phyloP scores from a whole-genome alignment of 2,888 invertebrate species.

The Dolichopus griseipennis region DNA sequence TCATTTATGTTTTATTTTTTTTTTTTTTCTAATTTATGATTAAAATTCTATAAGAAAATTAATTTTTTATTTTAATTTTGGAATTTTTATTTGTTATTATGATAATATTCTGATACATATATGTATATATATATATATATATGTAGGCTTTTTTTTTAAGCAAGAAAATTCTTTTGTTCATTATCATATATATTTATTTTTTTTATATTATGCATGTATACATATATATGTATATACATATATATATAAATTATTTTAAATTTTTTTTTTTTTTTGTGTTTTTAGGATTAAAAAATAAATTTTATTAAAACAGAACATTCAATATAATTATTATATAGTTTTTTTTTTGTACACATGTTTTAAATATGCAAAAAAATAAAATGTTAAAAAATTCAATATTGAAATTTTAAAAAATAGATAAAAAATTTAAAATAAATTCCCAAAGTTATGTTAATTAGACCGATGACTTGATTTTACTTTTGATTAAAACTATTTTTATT shows the following conservation, averaged over 20 bases:
- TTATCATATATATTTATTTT: not conserved
- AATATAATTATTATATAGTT: not conserved
- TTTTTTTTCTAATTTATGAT: too few species aligned
- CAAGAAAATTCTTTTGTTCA: not conserved
- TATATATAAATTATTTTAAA: not conserved
- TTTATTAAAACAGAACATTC: not conserved
- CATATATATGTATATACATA: not conserved
- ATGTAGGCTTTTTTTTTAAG: not conserved
- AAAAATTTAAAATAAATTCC: too few species aligned
- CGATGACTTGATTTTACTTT: too few species aligned
- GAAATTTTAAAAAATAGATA: too few species aligned
- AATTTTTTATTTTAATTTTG: not conserved
- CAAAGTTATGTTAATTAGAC: too few species aligned
- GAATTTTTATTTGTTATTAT: not conserved
- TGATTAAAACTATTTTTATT: too few species aligned
- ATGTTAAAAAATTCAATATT: too few species aligned
- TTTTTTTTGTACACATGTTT: too few species aligned
- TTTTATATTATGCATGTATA: not conserved
- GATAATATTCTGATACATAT: not conserved
- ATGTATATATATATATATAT: not conserved
- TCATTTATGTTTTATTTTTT: too few species aligned
- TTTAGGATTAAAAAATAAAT: not conserved
- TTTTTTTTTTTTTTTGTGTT: not conserved
- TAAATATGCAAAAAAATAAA: too few species aligned
- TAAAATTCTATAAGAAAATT: not conserved